A percentile compares a stretch with the other conserved stretches of the same genome.
Conservation (phyloP, 2,113 vertebrate species). For the Tachysurus vachellii region DNA sequence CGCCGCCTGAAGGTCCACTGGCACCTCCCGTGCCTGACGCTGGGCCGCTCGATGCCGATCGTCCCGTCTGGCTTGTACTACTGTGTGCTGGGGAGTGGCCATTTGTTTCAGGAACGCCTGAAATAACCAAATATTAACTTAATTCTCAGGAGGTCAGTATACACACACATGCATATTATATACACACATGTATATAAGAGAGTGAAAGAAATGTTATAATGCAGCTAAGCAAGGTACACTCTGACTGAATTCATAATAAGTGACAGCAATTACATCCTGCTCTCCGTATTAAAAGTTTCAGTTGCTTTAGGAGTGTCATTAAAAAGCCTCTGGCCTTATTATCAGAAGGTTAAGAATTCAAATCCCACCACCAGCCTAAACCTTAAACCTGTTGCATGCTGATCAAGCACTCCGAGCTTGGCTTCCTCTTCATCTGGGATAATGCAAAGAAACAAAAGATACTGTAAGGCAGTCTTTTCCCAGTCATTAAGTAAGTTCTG, state of each 20-base stretch:
- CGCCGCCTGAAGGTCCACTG: conserved; percentile 65
- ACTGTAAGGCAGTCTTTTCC: not conserved
- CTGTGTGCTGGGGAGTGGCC: conserved; percentile 82
- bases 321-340: not conserved
- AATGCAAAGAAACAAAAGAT: not conserved
- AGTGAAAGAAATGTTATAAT: too few relatives aligned
- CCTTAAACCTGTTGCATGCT: not conserved
- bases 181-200: too few relatives aligned
- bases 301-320: not conserved
- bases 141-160: not conserved
- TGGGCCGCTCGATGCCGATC: conserved; percentile 74
- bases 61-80: conserved; percentile 81
- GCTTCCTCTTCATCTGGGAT: not conserved
- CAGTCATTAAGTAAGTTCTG: not conserved
- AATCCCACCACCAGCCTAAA: not conserved
- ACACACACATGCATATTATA: too few relatives aligned
- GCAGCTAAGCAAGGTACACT: too few relatives aligned
- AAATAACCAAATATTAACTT: not conserved
- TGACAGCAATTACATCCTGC: too few relatives aligned
- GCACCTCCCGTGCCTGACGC: conserved; percentile 59
- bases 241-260: too few relatives aligned
- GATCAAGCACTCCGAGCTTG: not conserved
- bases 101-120: conserved; percentile 85
- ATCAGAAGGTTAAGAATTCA: not conserved
- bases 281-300: too few relatives aligned